phyloP scores from a whole-genome alignment of 2,797 vertebrate genomes.

The Sebastes jordani region DNA sequence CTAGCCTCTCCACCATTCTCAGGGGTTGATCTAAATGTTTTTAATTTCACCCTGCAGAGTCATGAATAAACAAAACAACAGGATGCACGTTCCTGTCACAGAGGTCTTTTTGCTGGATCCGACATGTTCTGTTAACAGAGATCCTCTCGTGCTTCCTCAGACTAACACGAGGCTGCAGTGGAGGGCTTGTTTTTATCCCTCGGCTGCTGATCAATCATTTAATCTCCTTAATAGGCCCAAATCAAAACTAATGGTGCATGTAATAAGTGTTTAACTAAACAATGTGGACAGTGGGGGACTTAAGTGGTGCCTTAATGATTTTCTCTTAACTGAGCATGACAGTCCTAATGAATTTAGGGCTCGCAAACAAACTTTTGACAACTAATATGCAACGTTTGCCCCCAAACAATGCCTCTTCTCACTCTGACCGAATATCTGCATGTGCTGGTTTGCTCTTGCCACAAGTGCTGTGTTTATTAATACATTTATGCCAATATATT shows the following conservation, averaged over 20 bases:
- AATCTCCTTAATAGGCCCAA: constrained; percentile 73
- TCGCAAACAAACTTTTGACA: constrained; percentile 70
- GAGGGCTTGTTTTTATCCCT: constrained; percentile 50
- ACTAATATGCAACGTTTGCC: constrained; percentile 52
- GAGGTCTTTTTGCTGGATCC: constrained; percentile 40
- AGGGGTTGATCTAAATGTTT: constrained; percentile 52
- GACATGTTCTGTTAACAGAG: constrained; percentile 59
- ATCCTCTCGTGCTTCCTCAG: constrained; percentile 37
- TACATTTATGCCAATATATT: constrained; percentile 67
- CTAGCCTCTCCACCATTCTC: not conserved
- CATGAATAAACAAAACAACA: constrained; percentile 58
- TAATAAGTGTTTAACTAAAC: constrained; percentile 75
- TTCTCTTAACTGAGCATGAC: constrained; percentile 64
- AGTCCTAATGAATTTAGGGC: constrained; percentile 57
- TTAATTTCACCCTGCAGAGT: constrained; percentile 64
- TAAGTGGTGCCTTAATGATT: constrained; percentile 55
- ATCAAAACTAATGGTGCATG: constrained; percentile 76
- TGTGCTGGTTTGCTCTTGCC: constrained; percentile 50
- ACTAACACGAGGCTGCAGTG: constrained; percentile 24
- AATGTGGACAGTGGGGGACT: constrained; percentile 67
- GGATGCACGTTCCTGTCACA: constrained; percentile 28
- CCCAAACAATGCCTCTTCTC: constrained; percentile 51
- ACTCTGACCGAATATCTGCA: constrained; percentile 36
- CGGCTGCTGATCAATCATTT: constrained; percentile 74
- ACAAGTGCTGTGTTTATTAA: constrained; percentile 55